Evolutionary conservation across 92 coral and sea anemone genomes (phyloP).

Genomic region (Diadumene lineata): DNA sequence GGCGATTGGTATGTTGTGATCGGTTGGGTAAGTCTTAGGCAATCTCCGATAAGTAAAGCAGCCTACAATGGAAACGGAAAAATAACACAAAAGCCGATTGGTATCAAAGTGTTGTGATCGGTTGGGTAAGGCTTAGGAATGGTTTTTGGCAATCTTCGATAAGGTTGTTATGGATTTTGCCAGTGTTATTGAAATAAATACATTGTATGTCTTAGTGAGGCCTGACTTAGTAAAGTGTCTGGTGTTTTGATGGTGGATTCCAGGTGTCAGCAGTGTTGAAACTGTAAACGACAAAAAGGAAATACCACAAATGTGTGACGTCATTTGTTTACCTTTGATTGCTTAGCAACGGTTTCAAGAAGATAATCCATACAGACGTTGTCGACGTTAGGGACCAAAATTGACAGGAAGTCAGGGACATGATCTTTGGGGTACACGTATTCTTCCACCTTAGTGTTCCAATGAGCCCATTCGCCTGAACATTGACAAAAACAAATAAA

Average conservation of each 20-base stretch:
- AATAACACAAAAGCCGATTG: not conserved
- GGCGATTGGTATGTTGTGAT: not conserved
- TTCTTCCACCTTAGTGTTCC: conserved; percentile 90
- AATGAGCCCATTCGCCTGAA: conserved; percentile 99
- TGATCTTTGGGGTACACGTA: conserved; percentile 92
- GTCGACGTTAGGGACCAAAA: conserved; percentile 97
- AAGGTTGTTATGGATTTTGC: no score
- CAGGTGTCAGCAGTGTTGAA: no score
- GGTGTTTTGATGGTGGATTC: no score
- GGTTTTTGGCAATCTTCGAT: no score
- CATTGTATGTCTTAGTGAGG: no score
- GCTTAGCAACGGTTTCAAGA: conserved; percentile 83
- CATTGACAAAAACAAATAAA: no score
- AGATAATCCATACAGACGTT: conserved; percentile 95
- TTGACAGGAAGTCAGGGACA: conserved; percentile 89
- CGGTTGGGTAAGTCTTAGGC: no score
- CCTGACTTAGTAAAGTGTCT: no score
- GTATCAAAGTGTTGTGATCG: no score
- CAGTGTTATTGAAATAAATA: no score
- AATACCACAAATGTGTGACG: not conserved
- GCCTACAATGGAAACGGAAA: conserved; percentile 64
- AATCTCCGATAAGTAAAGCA: conserved; percentile 93
- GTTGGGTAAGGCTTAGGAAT: no score
- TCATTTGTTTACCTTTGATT: conserved; percentile 70
- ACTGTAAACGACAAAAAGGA: not conserved